A percentile compares a stretch with the other conserved stretches of the same genome.
Evolutionary conservation across 2,888 invertebrate genomes (phyloP).

Genomic region (Iphiclides podalirius): DNA sequence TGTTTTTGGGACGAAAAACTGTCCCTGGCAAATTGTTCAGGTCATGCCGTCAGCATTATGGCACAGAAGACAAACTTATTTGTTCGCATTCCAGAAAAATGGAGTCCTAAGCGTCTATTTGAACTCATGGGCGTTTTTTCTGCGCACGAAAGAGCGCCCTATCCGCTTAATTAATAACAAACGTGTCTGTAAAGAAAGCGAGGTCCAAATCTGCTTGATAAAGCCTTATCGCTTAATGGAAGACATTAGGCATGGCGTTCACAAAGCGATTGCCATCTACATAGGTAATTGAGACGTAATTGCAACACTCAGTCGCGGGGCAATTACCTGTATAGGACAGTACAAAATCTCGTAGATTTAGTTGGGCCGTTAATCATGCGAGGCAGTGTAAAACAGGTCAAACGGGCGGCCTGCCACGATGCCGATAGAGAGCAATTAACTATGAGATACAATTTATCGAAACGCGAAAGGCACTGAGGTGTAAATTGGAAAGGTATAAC

Average conservation of each 20-base stretch:
- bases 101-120: no score
- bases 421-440: conserved; percentile 73
- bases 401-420: conserved; percentile 41
- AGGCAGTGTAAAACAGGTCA: conserved; percentile 53
- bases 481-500: no score
- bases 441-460: conserved; percentile 32
- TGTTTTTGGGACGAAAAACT: no score
- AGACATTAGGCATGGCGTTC: conserved; percentile 11
- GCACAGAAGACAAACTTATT: no score
- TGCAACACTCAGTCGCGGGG: conserved; percentile 38
- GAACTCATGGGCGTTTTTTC: no score
- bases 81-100: no score
- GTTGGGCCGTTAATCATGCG: conserved; percentile 61
- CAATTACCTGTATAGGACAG: conserved; percentile 51
- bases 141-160: no score
- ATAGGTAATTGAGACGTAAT: conserved; percentile 40
- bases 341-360: conserved; percentile 53
- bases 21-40: no score
- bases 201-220: no score
- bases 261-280: conserved; percentile 28
- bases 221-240: conserved; percentile 12
- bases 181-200: no score
- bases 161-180: no score
- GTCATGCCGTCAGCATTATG: no score
- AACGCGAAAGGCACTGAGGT: conserved; percentile 4